Evolutionary conservation across 2,797 vertebrate genomes (phyloP), one percentile per base, ranked within the genome.

Genomic region (Platalea minor): DNA sequence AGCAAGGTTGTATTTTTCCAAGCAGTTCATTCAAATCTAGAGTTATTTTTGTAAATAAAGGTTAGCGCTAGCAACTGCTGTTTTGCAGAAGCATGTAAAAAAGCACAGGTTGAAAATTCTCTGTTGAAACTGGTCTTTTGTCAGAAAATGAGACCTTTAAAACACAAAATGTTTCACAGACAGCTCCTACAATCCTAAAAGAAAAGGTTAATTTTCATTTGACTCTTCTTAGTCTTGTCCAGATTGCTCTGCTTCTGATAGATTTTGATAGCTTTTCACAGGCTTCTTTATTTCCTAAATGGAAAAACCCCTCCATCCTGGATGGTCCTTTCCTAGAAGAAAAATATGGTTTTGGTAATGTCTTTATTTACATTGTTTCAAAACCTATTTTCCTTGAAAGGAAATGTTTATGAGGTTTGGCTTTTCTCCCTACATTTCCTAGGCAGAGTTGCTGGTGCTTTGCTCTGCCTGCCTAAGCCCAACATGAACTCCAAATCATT

Each of bases 361-460:
- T 77, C 91, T 92, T 91, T 97, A 94, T 96, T 96, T 93, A 95
- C 89, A 84, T 91, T 94, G 75, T 89, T 96, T 95, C 79, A 88
- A 94, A 95, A 50, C 53, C 41, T 77, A 84, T 93, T 96, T 96
- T 95, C 79, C 85, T 92, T 94, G 94, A 96, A 94, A 97, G 69
- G 95, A 89, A 97, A 95, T 93, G 95, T 95, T 95, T 88, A 85
- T 91, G 95, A 80, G 87, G 89, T 95, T 96, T 96, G 94, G 87
- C 94, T 94, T 89, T 92, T 93, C 72, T 96, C 82, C 68, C 61
- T 72, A 2, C 33, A 60, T 92, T 96, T 96, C 91, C 78, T 65
- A 92, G 87, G 89, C 87, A 91, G 75, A 95, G 75, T 9, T 43
- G 37, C 53, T 68, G 60, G 33, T 91, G 33, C 72, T 94, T 78